Evolutionary conservation across 2,888 invertebrate species (phyloP).

Genomic region (Drosophila melanosoma): DNA sequence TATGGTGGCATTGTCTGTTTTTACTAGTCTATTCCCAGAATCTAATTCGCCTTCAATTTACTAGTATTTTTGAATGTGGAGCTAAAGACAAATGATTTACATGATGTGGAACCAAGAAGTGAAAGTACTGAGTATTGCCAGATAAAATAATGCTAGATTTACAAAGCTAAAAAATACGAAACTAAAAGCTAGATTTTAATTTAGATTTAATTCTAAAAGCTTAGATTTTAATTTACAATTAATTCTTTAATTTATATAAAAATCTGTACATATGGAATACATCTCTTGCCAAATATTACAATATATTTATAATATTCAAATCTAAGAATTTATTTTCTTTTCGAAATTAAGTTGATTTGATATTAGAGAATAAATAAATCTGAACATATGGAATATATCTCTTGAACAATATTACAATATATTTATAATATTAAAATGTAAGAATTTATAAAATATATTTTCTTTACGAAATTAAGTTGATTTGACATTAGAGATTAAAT

Average conservation of each 20-base stretch:
- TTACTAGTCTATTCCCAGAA: slow-evolving; percentile 11
- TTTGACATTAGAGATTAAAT: too few relatives aligned
- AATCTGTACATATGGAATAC: background rate
- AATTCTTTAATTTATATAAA: background rate
- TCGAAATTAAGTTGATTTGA: too few relatives aligned
- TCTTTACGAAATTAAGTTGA: too few relatives aligned
- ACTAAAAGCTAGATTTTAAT: background rate
- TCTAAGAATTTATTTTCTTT: background rate
- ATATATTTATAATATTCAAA: background rate
- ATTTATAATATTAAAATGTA: too few relatives aligned
- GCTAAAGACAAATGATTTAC: background rate
- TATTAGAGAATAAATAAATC: too few relatives aligned
- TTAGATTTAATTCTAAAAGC: background rate
- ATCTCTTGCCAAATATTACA: background rate
- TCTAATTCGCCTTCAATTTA: slow-evolving; percentile 1
- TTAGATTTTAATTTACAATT: background rate
- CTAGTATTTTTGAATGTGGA: background rate
- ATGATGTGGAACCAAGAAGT: background rate
- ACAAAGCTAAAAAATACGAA: background rate
- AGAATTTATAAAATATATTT: too few relatives aligned
- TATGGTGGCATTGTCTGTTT: slow-evolving; percentile 13
- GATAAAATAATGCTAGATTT: background rate
- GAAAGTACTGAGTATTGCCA: background rate
- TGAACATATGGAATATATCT: too few relatives aligned
- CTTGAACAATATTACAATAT: too few relatives aligned